These are phyloP conservation scores for Zaprionus obscuricornis DNA, from an alignment of 2,888 invertebrate species.

Conservation along the genomic window DNA sequence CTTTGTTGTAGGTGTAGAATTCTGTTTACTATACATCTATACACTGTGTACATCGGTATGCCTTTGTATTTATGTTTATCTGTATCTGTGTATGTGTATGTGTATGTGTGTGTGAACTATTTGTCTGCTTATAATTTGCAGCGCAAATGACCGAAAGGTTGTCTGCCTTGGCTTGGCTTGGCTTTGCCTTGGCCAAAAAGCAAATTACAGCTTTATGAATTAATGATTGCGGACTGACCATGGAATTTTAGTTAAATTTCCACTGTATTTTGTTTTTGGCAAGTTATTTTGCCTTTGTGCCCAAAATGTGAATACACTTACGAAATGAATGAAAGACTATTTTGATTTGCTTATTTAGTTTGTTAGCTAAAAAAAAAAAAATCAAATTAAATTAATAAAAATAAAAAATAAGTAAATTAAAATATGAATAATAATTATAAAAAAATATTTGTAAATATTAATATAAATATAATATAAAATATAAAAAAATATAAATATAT, in stretches of 20 bases:
- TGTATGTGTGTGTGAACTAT: conserved; percentile 29
- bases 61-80: conserved; percentile 4
- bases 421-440: not conserved
- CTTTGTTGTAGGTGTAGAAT: conserved; percentile 42
- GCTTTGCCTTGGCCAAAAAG: conserved; percentile 40
- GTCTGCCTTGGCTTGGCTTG: conserved; percentile 23
- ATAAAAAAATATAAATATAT: too few relatives aligned
- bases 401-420: not conserved
- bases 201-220: conserved; percentile 70
- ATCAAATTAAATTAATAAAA: not conserved
- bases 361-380: not conserved
- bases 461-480: not conserved
- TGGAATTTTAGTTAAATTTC: conserved; percentile 43
- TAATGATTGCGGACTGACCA: conserved; percentile 51
- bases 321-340: not conserved
- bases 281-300: conserved; percentile 8
- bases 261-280: conserved; percentile 18
- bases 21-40: conserved; percentile 1
- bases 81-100: conserved; percentile 10
- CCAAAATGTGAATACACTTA: not conserved
- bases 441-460: not conserved
- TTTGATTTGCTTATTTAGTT: too few relatives aligned
- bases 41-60: conserved; percentile 5
- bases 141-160: conserved; percentile 63
- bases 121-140: conserved; percentile 63